Conservation (phyloP, 2,888 invertebrate species). For the Chymomyza procnemis region DNA sequence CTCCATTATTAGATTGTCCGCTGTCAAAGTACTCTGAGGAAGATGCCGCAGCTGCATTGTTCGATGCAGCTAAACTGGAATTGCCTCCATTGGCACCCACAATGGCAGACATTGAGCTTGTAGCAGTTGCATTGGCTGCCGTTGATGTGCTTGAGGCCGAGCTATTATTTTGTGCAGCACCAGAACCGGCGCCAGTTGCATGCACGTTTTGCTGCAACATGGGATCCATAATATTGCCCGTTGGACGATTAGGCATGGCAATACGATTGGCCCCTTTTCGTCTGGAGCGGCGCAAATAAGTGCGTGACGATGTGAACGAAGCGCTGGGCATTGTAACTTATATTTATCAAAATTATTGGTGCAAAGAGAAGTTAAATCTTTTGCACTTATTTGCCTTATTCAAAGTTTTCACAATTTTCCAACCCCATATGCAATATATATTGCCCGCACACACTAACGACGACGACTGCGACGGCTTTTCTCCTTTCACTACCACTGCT, state of each 20-base stretch:
- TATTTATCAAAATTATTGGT: neutral
- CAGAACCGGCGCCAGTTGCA: slow-evolving; percentile 75
- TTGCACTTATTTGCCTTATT: slow-evolving; percentile 23
- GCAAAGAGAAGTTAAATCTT: slow-evolving; percentile 8
- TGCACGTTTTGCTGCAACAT: slow-evolving; percentile 83
- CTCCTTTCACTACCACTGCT: slow-evolving; percentile 33
- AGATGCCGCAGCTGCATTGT: slow-evolving; percentile 3
- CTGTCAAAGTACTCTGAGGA: slow-evolving; percentile 60
- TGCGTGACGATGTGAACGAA: slow-evolving; percentile 94
- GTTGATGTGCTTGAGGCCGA: slow-evolving; percentile 53
- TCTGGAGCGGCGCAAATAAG: slow-evolving; percentile 93
- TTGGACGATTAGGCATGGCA: slow-evolving; percentile 78
- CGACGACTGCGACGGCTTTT: slow-evolving; percentile 6
- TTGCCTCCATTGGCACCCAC: neutral
- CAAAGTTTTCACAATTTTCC: slow-evolving; percentile 59
- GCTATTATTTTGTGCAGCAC: slow-evolving; percentile 32
- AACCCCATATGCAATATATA: slow-evolving; percentile 58
- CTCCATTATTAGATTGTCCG: slow-evolving; percentile 51
- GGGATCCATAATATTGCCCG: slow-evolving; percentile 82
- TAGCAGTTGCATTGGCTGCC: slow-evolving; percentile 22
- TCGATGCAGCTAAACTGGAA: neutral
- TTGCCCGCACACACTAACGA: slow-evolving; percentile 33
- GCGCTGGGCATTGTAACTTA: slow-evolving; percentile 88
- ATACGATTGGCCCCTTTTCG: slow-evolving; percentile 93
- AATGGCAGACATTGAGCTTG: slow-evolving; percentile 13